Conservation (phyloP, 2,888 invertebrate genomes). For the Abrostola triplasia region DNA sequence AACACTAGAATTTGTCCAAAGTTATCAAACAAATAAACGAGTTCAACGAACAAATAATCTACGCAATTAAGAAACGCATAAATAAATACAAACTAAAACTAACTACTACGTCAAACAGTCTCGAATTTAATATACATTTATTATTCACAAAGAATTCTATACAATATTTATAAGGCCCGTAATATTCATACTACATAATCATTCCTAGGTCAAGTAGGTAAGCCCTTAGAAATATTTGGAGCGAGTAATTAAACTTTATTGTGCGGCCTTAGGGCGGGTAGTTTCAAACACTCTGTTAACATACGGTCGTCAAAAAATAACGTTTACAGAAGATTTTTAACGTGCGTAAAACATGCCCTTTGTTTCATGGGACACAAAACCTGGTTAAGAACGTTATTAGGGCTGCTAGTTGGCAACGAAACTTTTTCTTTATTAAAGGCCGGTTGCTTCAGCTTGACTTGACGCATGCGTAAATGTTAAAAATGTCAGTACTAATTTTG, state of each 20-base stretch:
- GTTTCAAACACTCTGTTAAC: no score
- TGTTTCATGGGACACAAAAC: no score
- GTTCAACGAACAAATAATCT: slow-evolving; percentile 22
- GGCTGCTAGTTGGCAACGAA: no score
- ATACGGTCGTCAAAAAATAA: no score
- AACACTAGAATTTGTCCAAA: not conserved
- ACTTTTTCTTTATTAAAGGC: no score
- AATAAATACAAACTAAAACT: slow-evolving; percentile 24
- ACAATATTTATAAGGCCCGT: slow-evolving; percentile 11
- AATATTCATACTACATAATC: slow-evolving; percentile 16
- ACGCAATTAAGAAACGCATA: slow-evolving; percentile 28
- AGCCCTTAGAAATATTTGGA: slow-evolving; percentile 14
- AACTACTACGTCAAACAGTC: slow-evolving; percentile 29
- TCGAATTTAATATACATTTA: slow-evolving; percentile 17
- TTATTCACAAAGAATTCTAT: slow-evolving; percentile 18
- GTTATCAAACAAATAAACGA: slow-evolving; percentile 30
- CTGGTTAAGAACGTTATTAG: no score
- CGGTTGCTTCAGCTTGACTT: no score
- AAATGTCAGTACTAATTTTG: no score
- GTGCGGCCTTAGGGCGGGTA: no score
- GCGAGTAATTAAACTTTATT: slow-evolving; percentile 11
- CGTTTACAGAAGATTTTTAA: no score
- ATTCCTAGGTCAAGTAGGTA: slow-evolving; percentile 12
- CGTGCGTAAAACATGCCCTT: no score
- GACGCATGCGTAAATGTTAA: no score